Base-by-base conservation (phyloP, 2,888 invertebrate species). In the Chamaedrilus cognettii region DNA sequence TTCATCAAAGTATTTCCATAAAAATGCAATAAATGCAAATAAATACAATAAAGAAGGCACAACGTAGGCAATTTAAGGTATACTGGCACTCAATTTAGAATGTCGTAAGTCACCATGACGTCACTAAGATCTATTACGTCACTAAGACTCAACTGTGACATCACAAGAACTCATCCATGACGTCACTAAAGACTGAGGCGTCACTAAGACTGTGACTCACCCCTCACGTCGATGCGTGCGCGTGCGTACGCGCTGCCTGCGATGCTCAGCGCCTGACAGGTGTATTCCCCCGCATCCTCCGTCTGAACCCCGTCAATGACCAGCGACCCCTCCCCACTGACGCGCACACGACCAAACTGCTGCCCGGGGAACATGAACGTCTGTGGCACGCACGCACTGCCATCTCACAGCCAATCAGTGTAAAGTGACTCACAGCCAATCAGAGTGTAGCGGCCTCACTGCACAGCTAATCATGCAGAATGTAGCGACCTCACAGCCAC, bases 341-440 rank as follows among this genome's bases (percentile, higher is more conserved):
- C 72, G 95, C 96, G 86, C 91, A 92, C 82, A 91, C 90, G 94
- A 88, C 75, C 88, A 84, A 83, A 57, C 51, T 72, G 69, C 52
- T 75, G 70, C 23, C 68, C 60, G 1, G 74, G 73, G 35, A 71
- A 75, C 66, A 75, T 70, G 33, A 71, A 64, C n/a, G 91, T 90
- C 83, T 84, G 72, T 23, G 73, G 86, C 19, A 52, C 7, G 28
- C n/a, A n/a, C n/a, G n/a, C n/a, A n/a, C n/a, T n/a, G n/a, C n/a
- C n/a, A n/a, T n/a, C n/a, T n/a, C n/a, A n/a, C n/a, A n/a, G n/a
- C n/a, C n/a, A n/a, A n/a, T n/a, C n/a, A n/a, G n/a, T n/a, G n/a
- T n/a, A n/a, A n/a, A n/a, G n/a, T n/a, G n/a, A n/a, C n/a, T n/a
- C n/a, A n/a, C n/a, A n/a, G n/a, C n/a, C n/a, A n/a, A n/a, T n/a